Evolutionary conservation across 2,888 invertebrate genomes (phyloP), one percentile per base, ranked within the genome.

Genomic region (Petrolisthes cinctipes): DNA sequence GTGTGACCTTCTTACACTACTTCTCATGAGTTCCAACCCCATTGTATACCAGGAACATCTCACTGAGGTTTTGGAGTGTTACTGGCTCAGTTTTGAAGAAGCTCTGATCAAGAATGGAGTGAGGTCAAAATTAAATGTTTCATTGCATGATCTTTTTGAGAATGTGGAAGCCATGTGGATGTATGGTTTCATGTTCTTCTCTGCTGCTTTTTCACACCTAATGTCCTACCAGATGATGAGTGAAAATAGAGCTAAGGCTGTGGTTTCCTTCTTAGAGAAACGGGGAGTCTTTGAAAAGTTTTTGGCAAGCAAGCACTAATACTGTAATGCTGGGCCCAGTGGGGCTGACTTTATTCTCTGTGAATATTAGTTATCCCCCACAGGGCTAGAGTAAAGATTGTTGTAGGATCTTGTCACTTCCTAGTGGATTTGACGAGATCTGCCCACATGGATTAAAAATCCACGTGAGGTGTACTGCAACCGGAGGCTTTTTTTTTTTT

Each of bases 11-110:
- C 68, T 87, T 54, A 79, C 85, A 14, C 82, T 89, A 83, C 79
- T 90, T 66, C 87, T 88, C 75, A 87, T 90, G 89, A 89, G 90
- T 37, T 75, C 83, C n/a, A 75, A 87, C 54, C 88, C 89, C 37
- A 9, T 56, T 5, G 56, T 90, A 73, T 66, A 89, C 6, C 73
- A 83, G 20, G 56, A 82, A 4, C 68, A 89, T 17, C 37, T 90
- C 23, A 83, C 84, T 23, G 85, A 90, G 57, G 20, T 90, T 54
- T 54, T 89, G 37, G 53, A 83, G 37, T 23, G 75, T 68, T 90
- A 90, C 81, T 90, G 89, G 89, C 23, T 76, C 9, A 82, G 71
- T 23, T 75, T 88, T 57, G 85, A 51, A 75, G 14, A 54, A 14
- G 86, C 80, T 54, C 53, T 90, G 66, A 51, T 37, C 51, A 84